These are phyloP conservation scores for Solen grandis DNA, from an alignment of 1,140 invertebrate genomes.

Conservation along the genomic window DNA sequence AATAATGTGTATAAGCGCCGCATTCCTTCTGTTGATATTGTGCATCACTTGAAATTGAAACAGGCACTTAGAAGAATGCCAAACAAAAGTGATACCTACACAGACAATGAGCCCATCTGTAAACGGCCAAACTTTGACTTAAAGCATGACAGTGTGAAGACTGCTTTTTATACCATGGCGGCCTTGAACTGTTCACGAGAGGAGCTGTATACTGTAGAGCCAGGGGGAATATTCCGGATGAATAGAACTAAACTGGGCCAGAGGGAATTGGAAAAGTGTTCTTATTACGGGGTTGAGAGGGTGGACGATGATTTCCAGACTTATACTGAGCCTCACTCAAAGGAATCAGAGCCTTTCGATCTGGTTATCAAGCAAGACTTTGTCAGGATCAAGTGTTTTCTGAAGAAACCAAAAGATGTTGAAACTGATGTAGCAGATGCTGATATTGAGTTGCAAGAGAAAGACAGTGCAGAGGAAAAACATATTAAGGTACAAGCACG, in stretches of 20 bases:
- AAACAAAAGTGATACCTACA: too few species aligned
- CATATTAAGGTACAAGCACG: conserved; percentile 18
- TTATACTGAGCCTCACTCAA: conserved; percentile 58
- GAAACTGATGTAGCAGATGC: conserved; percentile 15
- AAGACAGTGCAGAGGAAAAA: conserved; percentile 3
- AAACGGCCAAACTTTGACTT: conserved; percentile 62
- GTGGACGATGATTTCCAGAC: conserved; percentile 60
- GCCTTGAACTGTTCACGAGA: conserved; percentile 60
- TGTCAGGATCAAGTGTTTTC: conserved; percentile 65
- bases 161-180: conserved; percentile 64
- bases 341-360: conserved; percentile 60
- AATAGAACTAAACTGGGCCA: conserved; percentile 44
- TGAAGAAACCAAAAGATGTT: conserved; percentile 50
- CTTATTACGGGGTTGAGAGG: conserved; percentile 61
- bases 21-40: too few species aligned
- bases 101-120: conserved; percentile 56
- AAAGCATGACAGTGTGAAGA: conserved; percentile 63
- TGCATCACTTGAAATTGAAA: too few species aligned
- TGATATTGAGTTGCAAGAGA: conserved; percentile 18
- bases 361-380: conserved; percentile 65
- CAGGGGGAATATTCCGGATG: conserved; percentile 57
- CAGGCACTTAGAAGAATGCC: too few species aligned
- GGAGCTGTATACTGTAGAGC: conserved; percentile 65
- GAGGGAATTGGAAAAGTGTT: conserved; percentile 55
- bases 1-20: too few species aligned